phyloP scores from a whole-genome alignment of 30 jellyfish, hydroid and myxozoan genomes.

The Turritopsis rubra region DNA sequence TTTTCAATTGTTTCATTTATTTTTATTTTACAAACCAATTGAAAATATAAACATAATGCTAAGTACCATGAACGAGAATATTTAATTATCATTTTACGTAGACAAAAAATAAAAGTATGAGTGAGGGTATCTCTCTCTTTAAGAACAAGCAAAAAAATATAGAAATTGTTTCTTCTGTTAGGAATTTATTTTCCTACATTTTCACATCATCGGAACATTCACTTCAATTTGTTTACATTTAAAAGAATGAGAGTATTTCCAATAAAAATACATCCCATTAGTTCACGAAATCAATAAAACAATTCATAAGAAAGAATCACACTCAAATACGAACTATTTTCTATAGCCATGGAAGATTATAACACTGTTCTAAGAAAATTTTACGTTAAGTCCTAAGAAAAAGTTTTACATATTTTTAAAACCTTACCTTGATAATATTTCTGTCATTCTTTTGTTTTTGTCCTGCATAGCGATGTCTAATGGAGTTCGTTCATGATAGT shows the following conservation, averaged over 20 bases:
- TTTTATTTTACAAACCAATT: background rate
- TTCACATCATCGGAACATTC: background rate
- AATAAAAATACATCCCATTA: background rate
- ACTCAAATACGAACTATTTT: background rate
- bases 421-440: conserved; percentile 72
- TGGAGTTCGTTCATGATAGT: conserved; percentile 63
- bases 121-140: background rate
- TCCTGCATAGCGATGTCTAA: conserved; percentile 48
- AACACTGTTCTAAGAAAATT: background rate
- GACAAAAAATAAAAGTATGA: too few relatives aligned
- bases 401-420: background rate
- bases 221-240: background rate
- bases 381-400: too few relatives aligned
- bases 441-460: conserved; percentile 46
- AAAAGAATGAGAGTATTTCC: background rate
- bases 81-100: background rate
- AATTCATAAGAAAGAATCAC: background rate
- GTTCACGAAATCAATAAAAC: background rate
- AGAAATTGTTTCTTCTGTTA: too few relatives aligned
- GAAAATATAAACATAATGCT: background rate
- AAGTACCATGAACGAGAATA: background rate
- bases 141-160: too few relatives aligned
- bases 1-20: background rate
- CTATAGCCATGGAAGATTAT: background rate
- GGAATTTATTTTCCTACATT: background rate